phyloP scores from a whole-genome alignment of 2,113 vertebrate species.

The Lagopus leucura region DNA sequence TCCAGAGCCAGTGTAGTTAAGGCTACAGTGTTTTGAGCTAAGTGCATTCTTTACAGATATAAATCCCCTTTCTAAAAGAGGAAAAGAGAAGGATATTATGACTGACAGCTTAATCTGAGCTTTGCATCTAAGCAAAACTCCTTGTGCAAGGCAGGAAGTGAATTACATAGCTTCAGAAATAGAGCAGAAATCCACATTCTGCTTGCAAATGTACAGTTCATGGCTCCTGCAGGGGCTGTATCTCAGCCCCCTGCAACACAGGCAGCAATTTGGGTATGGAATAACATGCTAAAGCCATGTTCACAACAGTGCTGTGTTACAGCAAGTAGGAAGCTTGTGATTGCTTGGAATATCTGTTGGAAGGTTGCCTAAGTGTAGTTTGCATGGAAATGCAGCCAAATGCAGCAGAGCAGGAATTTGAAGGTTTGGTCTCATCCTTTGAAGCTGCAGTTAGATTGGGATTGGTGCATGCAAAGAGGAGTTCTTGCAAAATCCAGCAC shows the following conservation, averaged over 20 bases:
- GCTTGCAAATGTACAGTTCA: not conserved
- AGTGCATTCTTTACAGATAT: not conserved
- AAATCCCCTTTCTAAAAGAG: slow-evolving; percentile 23
- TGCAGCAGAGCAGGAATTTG: not conserved
- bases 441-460: not conserved
- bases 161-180: slow-evolving; percentile 48
- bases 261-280: not conserved
- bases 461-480: not conserved
- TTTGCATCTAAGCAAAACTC: slow-evolving; percentile 53
- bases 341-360: not conserved
- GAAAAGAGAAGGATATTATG: slow-evolving; percentile 15
- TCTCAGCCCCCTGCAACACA: not conserved
- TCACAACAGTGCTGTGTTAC: not conserved
- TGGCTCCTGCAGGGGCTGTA: not conserved
- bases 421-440: not conserved
- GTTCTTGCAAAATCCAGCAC: not conserved
- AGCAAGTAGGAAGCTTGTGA: not conserved
- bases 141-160: not conserved
- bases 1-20: not conserved
- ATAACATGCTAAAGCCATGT: not conserved
- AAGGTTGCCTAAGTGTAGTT: not conserved
- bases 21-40: not conserved
- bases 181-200: slow-evolving; percentile 45
- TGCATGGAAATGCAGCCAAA: slow-evolving; percentile 27
- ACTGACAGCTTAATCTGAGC: slow-evolving; percentile 38